Evolutionary conservation across 2,797 vertebrate genomes (phyloP).

Genomic region (Sphaeramia orbicularis): DNA sequence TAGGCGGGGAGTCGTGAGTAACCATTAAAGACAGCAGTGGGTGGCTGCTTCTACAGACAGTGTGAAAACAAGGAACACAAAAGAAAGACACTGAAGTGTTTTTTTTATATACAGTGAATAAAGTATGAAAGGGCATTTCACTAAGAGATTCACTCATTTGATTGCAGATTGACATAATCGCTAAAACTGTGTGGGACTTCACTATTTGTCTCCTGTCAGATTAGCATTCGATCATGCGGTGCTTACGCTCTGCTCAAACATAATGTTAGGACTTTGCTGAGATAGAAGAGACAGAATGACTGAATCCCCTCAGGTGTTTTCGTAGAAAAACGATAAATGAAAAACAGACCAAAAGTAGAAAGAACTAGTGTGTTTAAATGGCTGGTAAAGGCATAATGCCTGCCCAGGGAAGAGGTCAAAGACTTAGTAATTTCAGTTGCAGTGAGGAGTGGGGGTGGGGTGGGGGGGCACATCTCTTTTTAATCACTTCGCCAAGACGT

Average conservation of each 20-base stretch:
- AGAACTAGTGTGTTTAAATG: constrained; percentile 23
- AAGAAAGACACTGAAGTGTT: background rate
- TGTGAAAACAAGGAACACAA: constrained; percentile 14
- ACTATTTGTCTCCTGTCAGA: background rate
- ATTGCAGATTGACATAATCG: background rate
- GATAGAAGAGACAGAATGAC: constrained; percentile 29
- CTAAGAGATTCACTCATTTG: background rate
- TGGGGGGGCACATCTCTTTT: constrained; percentile 49
- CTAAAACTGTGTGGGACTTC: constrained; percentile 2
- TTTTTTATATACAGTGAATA: background rate
- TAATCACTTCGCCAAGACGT: constrained; percentile 62
- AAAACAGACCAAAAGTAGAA: constrained; percentile 16
- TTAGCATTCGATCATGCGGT: constrained; percentile 24
- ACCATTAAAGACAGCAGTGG: constrained; percentile 11
- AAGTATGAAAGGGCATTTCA: constrained; percentile 2
- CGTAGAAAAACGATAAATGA: constrained; percentile 28
- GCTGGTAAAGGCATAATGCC: constrained; percentile 25
- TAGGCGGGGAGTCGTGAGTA: constrained; percentile 13
- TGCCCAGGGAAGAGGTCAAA: constrained; percentile 50
- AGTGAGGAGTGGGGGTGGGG: constrained; percentile 4
- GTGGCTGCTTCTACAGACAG: constrained; percentile 5
- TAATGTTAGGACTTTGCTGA: constrained; percentile 24
- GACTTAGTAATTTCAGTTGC: constrained; percentile 49
- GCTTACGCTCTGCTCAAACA: constrained; percentile 5
- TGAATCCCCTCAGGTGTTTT: constrained; percentile 41